Percentiles rank a stretch among this genome's conserved stretches.
Conservation (phyloP, 64 coral and sea anemone species). For the Pachyseris speciosa region DNA sequence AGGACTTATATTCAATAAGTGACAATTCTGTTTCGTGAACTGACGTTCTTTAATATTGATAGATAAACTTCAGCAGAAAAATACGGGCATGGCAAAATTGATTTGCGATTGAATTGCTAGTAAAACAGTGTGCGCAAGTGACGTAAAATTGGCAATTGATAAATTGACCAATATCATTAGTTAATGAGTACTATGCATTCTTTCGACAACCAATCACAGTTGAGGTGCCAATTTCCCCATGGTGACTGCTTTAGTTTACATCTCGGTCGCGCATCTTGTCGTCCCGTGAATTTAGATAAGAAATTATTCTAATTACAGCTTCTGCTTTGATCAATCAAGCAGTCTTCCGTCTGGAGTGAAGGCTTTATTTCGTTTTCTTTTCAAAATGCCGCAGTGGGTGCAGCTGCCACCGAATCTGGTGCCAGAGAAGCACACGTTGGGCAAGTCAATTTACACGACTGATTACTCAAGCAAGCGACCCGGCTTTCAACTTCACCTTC, state of each 20-base stretch:
- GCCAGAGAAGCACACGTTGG: constrained; percentile 70
- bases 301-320: not conserved
- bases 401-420: constrained; percentile 87
- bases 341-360: not conserved
- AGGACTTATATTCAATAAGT: too few relatives aligned
- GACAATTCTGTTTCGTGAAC: too few relatives aligned
- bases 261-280: not conserved
- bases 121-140: too few relatives aligned
- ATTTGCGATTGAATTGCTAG: too few relatives aligned
- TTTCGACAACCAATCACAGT: constrained; percentile 48
- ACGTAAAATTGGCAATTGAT: not conserved
- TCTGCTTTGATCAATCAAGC: not conserved
- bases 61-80: too few relatives aligned
- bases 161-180: not conserved
- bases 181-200: constrained; percentile 51
- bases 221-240: constrained; percentile 43
- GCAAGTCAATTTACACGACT: constrained; percentile 87
- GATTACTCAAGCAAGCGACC: constrained; percentile 82
- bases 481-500: constrained; percentile 85
- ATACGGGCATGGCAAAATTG: too few relatives aligned
- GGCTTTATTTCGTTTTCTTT: not conserved
- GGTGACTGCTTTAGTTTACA: constrained; percentile 75
- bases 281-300: not conserved
- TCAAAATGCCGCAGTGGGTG: constrained; percentile 80
- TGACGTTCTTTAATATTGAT: too few relatives aligned